Percentiles rank a stretch among this genome's conserved stretches.
phyloP scores from a whole-genome alignment of 2,797 vertebrate genomes.

The Manis pentadactyla region DNA sequence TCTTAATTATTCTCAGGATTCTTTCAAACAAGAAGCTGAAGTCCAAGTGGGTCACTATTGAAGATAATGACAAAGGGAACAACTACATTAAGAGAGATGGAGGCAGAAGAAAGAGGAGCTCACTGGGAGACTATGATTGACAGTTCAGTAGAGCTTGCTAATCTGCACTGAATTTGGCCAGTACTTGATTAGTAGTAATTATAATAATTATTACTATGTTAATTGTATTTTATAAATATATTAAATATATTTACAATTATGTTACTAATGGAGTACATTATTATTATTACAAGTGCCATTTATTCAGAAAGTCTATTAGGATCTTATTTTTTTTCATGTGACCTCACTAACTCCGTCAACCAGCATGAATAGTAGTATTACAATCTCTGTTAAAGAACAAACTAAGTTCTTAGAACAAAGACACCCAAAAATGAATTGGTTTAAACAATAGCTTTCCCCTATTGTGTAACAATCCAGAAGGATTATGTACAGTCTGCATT shows the following conservation, averaged over 20 bases:
- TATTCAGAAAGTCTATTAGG: background rate
- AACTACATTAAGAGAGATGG: background rate
- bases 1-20: background rate
- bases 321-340: background rate
- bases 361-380: background rate
- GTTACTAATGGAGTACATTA: background rate
- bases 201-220: background rate
- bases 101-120: background rate
- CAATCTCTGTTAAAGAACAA: constrained; percentile 22
- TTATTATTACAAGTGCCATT: background rate
- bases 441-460: constrained; percentile 1
- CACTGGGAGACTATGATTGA: fast-evolving
- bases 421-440: background rate
- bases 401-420: constrained; percentile 19
- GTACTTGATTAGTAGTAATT: background rate
- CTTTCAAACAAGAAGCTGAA: background rate
- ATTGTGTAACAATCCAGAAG: background rate
- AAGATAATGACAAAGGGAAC: background rate
- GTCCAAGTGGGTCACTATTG: background rate
- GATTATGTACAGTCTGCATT: background rate
- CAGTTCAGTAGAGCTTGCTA: background rate
- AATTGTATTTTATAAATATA: background rate
- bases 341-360: constrained; percentile 1
- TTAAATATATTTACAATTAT: background rate
- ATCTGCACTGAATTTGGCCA: background rate